Evolutionary conservation across 2,113 vertebrate species (phyloP).

Genomic region (Scomber japonicus): DNA sequence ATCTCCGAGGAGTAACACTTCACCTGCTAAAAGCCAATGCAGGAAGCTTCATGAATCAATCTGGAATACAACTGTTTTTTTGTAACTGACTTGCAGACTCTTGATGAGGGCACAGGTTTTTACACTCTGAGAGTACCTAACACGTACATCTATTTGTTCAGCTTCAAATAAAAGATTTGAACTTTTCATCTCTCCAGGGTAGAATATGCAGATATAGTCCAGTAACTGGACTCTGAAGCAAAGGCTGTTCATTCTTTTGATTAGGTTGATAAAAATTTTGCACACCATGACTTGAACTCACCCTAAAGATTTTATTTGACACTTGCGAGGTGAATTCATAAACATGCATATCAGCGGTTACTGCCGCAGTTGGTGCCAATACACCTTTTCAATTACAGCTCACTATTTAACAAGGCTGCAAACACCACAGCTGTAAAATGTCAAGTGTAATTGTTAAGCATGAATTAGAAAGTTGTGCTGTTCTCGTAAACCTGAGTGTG

Average conservation of each 20-base stretch:
- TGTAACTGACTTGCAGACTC: too few relatives aligned
- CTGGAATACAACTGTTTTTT: too few relatives aligned
- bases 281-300: slow-evolving; percentile 13
- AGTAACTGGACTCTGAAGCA: slow-evolving; percentile 14
- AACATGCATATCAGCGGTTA: slow-evolving; percentile 46
- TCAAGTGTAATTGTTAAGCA: slow-evolving; percentile 32
- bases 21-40: too few relatives aligned
- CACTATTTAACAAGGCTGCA: slow-evolving; percentile 41
- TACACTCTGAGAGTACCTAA: background rate
- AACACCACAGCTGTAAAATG: slow-evolving; percentile 27
- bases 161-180: background rate
- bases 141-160: slow-evolving; percentile 7
- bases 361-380: background rate
- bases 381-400: slow-evolving; percentile 67
- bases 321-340: slow-evolving; percentile 61
- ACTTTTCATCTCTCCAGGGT: background rate
- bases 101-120: background rate
- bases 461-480: slow-evolving; percentile 33
- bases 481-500: slow-evolving; percentile 31
- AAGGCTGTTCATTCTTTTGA: slow-evolving; percentile 52
- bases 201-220: slow-evolving; percentile 34
- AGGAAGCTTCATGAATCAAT: too few relatives aligned
- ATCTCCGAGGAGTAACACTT: too few relatives aligned
- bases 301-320: slow-evolving; percentile 69
- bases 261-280: slow-evolving; percentile 62